Conservation (phyloP, 2,888 invertebrate genomes). For the Entomobrya multifasciata region DNA sequence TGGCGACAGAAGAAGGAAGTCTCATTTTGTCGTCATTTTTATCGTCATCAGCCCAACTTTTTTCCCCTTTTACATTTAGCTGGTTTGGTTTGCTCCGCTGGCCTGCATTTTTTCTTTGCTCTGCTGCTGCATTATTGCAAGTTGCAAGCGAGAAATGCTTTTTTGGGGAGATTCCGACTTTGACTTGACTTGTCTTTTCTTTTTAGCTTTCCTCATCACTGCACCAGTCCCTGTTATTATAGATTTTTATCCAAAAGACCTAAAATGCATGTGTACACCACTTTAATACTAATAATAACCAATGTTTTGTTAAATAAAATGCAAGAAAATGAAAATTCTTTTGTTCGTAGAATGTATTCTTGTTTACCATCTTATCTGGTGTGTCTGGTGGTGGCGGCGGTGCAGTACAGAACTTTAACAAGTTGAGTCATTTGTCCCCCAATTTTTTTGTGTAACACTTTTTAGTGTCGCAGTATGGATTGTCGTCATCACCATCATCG, state of each 20-base stretch:
- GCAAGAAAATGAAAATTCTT: too few relatives aligned
- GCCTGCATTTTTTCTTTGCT: constrained; percentile 39
- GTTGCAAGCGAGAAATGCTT: not conserved
- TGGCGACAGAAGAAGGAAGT: constrained; percentile 22
- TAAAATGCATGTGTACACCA: too few relatives aligned
- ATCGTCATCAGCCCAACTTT: too few relatives aligned
- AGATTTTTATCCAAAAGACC: constrained; percentile 24
- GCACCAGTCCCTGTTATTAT: constrained; percentile 53
- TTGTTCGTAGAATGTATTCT: too few relatives aligned
- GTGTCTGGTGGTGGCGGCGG: too few relatives aligned
- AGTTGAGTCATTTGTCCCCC: constrained; percentile 38
- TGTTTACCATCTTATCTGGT: too few relatives aligned
- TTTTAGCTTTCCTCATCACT: constrained; percentile 35
- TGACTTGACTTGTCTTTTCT: too few relatives aligned
- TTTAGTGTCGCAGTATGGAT: constrained; percentile 30
- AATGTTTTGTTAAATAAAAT: too few relatives aligned
- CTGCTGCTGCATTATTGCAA: not conserved
- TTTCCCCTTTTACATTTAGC: not conserved
- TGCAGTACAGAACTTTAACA: not conserved
- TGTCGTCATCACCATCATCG: constrained; percentile 1
- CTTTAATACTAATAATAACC: too few relatives aligned
- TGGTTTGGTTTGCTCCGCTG: constrained; percentile 7
- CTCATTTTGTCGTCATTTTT: not conserved
- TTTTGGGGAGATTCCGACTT: too few relatives aligned
- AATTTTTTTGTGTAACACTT: not conserved